Conservation (phyloP, 2,888 invertebrate genomes). For the Rhogogaster chlorosoma region DNA sequence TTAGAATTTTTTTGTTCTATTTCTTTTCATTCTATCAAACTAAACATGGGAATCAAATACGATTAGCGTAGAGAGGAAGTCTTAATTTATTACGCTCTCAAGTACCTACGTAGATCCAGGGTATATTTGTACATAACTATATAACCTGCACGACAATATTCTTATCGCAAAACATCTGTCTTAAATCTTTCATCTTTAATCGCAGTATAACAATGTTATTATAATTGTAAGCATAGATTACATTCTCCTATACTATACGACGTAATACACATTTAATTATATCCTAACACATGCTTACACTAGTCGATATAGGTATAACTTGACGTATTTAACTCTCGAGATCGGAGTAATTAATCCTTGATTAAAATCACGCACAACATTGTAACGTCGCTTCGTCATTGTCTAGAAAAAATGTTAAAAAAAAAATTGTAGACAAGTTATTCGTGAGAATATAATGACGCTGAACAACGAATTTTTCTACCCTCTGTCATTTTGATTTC, state of each 20-base stretch:
- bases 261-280: not conserved
- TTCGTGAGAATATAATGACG: too few relatives aligned
- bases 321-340: not conserved
- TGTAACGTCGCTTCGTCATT: not conserved
- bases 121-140: not conserved
- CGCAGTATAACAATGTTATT: not conserved
- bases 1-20: too few relatives aligned
- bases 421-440: too few relatives aligned
- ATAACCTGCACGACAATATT: not conserved
- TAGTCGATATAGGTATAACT: not conserved
- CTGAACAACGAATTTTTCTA: too few relatives aligned
- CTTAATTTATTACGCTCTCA: not conserved
- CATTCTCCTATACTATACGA: not conserved
- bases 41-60: not conserved
- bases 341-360: not conserved
- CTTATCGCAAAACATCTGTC: not conserved
- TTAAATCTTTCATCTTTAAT: not conserved
- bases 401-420: too few relatives aligned
- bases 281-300: not conserved
- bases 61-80: not conserved
- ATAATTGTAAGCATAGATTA: conserved; percentile 4
- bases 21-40: not conserved
- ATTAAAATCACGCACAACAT: not conserved
- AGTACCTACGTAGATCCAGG: not conserved
- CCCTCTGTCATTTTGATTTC: too few relatives aligned